Conservation (phyloP, 2,888 invertebrate species). For the Cacoxenus indagator region DNA sequence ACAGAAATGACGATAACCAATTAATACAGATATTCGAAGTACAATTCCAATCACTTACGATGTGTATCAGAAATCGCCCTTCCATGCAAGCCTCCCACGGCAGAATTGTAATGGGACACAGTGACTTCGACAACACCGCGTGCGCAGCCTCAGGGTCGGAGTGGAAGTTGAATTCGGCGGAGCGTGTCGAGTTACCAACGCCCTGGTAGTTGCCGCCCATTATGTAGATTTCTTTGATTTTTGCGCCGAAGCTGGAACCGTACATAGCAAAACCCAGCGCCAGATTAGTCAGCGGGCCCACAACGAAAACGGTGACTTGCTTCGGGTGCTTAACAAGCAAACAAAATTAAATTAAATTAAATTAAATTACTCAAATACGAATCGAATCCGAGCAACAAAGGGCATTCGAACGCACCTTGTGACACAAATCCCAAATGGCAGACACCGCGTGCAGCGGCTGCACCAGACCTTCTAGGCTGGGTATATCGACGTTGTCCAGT, state of each 20-base stretch:
- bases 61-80: slow-evolving; percentile 57
- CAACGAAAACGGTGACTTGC: slow-evolving; percentile 75
- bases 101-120: slow-evolving; percentile 75
- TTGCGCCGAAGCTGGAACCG: slow-evolving; percentile 74
- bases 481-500: slow-evolving; percentile 68
- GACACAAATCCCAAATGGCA: slow-evolving; percentile 75
- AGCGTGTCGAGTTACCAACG: slow-evolving; percentile 75
- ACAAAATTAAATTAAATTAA: not conserved
- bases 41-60: slow-evolving; percentile 51
- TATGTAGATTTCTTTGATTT: slow-evolving; percentile 79
- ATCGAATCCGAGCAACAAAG: not conserved
- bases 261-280: slow-evolving; percentile 82
- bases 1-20: not conserved
- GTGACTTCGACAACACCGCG: slow-evolving; percentile 76
- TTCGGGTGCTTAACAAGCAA: slow-evolving; percentile 68
- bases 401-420: slow-evolving; percentile 69
- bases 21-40: too few relatives aligned
- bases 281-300: slow-evolving; percentile 85
- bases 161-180: slow-evolving; percentile 84
- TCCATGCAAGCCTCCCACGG: slow-evolving; percentile 80
- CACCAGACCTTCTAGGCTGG: slow-evolving; percentile 70
- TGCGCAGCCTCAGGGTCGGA: slow-evolving; percentile 84
- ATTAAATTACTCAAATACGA: not conserved
- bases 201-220: slow-evolving; percentile 82
- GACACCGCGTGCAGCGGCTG: slow-evolving; percentile 74